phyloP scores from a whole-genome alignment of 2,797 vertebrate species.

The Clarias fuscus region DNA sequence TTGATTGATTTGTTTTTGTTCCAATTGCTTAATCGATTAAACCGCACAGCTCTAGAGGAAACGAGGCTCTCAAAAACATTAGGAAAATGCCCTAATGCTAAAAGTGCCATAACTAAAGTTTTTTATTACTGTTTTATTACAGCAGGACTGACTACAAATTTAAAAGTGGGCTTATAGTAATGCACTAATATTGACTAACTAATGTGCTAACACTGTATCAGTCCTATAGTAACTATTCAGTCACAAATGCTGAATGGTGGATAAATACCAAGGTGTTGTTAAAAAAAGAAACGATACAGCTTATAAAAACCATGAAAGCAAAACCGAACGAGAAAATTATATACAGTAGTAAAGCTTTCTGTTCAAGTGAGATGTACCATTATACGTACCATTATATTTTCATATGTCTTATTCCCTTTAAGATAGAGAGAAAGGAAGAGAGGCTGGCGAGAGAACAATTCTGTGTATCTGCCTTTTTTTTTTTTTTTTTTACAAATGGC shows the following conservation, averaged over 20 bases:
- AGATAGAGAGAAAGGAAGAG: not conserved
- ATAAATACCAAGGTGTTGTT: not conserved
- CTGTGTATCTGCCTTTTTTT: not conserved
- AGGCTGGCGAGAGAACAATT: not conserved
- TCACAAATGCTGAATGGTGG: not conserved
- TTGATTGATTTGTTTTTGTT: no score
- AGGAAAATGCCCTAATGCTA: not conserved
- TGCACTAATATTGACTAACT: not conserved
- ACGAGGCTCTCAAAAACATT: not conserved
- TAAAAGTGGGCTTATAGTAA: not conserved
- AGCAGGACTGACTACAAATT: not conserved
- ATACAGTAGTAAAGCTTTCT: not conserved
- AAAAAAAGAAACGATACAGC: not conserved
- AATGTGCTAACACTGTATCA: not conserved
- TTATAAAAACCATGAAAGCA: not conserved
- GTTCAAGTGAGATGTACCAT: not conserved
- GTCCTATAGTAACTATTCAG: not conserved
- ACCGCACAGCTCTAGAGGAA: not conserved
- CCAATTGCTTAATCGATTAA: no score
- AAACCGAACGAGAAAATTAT: not conserved
- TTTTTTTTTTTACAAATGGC: not conserved
- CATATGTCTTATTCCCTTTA: not conserved
- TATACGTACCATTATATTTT: not conserved
- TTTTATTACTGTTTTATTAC: not conserved
- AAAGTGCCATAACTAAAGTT: not conserved